These are phyloP conservation scores for Cabera pusaria DNA, from an alignment of 2,888 invertebrate species.

Conservation along the genomic window DNA sequence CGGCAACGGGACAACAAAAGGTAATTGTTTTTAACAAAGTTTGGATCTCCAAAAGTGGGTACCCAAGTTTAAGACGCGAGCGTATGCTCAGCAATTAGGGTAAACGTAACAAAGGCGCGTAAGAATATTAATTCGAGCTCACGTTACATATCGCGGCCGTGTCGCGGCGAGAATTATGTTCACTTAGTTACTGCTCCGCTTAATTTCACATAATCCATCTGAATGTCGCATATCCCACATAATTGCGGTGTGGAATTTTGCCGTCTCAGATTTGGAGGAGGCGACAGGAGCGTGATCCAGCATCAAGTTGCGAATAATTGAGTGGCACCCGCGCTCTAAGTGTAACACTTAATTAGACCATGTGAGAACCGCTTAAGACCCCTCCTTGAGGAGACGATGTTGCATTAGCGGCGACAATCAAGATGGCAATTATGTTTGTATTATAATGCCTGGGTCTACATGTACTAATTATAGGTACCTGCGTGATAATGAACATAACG, in stretches of 20 bases:
- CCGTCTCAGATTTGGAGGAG: slow-evolving; percentile 55
- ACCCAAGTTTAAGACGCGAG: too few species aligned
- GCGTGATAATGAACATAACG: too few species aligned
- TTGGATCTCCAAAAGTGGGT: too few species aligned
- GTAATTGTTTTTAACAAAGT: too few species aligned
- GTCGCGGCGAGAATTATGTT: slow-evolving; percentile 60
- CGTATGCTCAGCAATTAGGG: too few species aligned
- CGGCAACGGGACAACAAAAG: too few species aligned
- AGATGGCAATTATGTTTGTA: slow-evolving; percentile 15
- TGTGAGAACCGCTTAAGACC: slow-evolving; percentile 65
- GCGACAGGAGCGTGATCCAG: slow-evolving; percentile 59
- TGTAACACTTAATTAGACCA: slow-evolving; percentile 75
- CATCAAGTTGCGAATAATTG: slow-evolving; percentile 77
- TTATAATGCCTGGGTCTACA: too few species aligned
- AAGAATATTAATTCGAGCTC: slow-evolving; percentile 30
- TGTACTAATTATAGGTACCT: too few species aligned
- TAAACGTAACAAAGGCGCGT: slow-evolving; percentile 2
- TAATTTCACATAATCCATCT: slow-evolving; percentile 77
- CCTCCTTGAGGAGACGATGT: slow-evolving; percentile 47
- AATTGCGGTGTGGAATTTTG: slow-evolving; percentile 70
- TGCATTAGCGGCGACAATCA: slow-evolving; percentile 57
- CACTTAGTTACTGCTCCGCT: slow-evolving; percentile 67
- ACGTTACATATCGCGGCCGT: slow-evolving; percentile 39
- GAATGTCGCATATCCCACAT: slow-evolving; percentile 68
- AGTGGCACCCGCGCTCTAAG: slow-evolving; percentile 65